Percentiles rank a stretch among this genome's conserved stretches.
Conservation (phyloP, 2,888 invertebrate species). For the Andrena trimmerana region DNA sequence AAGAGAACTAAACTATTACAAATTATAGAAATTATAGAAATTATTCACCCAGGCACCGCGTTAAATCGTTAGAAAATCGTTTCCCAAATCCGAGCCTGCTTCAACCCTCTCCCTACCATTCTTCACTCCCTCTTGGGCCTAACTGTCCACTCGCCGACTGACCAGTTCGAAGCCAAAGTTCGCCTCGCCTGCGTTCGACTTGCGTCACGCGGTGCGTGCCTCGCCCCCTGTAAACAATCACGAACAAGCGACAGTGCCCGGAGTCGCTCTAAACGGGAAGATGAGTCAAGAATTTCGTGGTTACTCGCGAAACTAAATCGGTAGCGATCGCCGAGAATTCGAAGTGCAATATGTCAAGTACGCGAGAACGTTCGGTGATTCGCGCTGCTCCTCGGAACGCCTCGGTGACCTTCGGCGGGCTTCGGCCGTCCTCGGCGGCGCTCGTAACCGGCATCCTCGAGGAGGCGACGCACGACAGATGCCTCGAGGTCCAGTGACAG, state of each 20-base stretch:
- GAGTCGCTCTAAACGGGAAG: not conserved
- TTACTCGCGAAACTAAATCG: not conserved
- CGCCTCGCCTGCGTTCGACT: slow-evolving; percentile 49
- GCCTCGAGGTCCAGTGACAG: slow-evolving; percentile 64
- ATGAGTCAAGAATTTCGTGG: not conserved
- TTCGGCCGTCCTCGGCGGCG: slow-evolving; percentile 49
- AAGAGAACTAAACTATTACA: too few relatives aligned
- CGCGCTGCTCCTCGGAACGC: slow-evolving; percentile 39
- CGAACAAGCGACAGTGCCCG: not conserved
- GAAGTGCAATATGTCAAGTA: slow-evolving; percentile 62
- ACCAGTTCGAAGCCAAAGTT: slow-evolving; percentile 65
- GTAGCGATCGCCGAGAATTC: slow-evolving; percentile 38
- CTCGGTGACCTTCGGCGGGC: slow-evolving; percentile 56
- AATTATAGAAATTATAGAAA: too few relatives aligned
- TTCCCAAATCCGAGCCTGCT: slow-evolving; percentile 64
- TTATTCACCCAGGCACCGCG: too few relatives aligned
- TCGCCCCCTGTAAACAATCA: not conserved
- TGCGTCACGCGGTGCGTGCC: not conserved
- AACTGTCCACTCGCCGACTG: slow-evolving; percentile 61
- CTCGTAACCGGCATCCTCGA: slow-evolving; percentile 68
- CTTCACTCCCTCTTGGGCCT: slow-evolving; percentile 53
- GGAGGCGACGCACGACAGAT: slow-evolving; percentile 64
- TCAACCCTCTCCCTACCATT: slow-evolving; percentile 66
- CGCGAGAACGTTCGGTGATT: slow-evolving; percentile 53
- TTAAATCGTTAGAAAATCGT: not conserved